Percentiles rank a stretch among this genome's conserved stretches.
Evolutionary conservation across 1,140 invertebrate genomes (phyloP).

Genomic region (Zaprionus capensis): DNA sequence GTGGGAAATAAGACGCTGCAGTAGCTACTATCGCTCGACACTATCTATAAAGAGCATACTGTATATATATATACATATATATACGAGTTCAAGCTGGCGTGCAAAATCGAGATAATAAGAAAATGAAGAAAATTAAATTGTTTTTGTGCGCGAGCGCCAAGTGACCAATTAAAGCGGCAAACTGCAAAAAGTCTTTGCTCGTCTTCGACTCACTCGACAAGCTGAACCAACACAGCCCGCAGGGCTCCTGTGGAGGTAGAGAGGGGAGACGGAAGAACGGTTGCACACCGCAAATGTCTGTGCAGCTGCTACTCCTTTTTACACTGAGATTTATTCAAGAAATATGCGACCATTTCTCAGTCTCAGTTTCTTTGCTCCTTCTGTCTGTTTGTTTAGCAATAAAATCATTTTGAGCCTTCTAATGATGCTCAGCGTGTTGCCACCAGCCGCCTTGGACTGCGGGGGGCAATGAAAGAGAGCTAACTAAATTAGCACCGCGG

Average conservation of each 20-base stretch:
- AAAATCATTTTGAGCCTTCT: constrained; percentile 75
- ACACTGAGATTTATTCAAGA: constrained; percentile 62
- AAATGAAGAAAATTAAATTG: constrained; percentile 80
- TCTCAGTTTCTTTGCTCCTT: background rate
- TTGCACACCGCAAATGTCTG: constrained; percentile 21
- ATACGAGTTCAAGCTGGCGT: constrained; percentile 42
- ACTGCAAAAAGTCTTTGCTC: constrained; percentile 59
- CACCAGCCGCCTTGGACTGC: constrained; percentile 2
- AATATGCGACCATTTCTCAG: constrained; percentile 39
- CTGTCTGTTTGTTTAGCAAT: constrained; percentile 72
- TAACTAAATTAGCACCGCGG: constrained; percentile 58
- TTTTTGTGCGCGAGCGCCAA: constrained; percentile 72
- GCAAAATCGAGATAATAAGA: constrained; percentile 79
- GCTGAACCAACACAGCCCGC: constrained; percentile 43
- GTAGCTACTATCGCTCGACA: constrained; percentile 22
- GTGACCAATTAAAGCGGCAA: constrained; percentile 75
- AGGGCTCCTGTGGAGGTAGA: constrained; percentile 1
- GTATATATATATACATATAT: constrained; percentile 7
- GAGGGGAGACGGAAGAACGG: background rate
- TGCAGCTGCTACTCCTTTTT: constrained; percentile 36
- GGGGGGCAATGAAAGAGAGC: constrained; percentile 36
- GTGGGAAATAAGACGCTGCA: constrained; percentile 17
- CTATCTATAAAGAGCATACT: background rate
- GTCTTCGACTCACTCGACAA: constrained; percentile 36
- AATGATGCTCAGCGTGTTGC: constrained; percentile 51